phyloP scores from a whole-genome alignment of 2,797 vertebrate species.

The Hippocampus kuda region DNA sequence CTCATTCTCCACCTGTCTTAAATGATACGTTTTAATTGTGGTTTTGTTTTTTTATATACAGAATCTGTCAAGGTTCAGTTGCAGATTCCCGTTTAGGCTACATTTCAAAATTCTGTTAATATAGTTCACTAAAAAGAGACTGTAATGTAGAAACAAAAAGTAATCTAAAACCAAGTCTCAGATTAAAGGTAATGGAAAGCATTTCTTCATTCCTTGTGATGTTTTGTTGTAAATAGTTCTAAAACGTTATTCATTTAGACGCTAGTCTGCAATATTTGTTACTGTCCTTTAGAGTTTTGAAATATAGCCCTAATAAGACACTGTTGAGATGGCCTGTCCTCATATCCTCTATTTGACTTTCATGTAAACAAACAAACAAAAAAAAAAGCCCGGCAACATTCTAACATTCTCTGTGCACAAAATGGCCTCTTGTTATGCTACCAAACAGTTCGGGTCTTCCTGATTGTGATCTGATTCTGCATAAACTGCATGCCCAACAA shows the following conservation, averaged over 20 bases:
- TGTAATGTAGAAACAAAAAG: conserved; percentile 62
- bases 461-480: conserved; percentile 59
- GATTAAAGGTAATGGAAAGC: conserved; percentile 61
- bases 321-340: conserved; percentile 91
- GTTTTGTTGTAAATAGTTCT: conserved; percentile 85
- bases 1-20: conserved; percentile 62
- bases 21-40: conserved; percentile 65
- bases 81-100: conserved; percentile 99
- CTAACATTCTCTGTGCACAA: conserved; percentile 53
- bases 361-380: conserved; percentile 13
- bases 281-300: conserved; percentile 87
- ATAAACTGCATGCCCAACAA: conserved; percentile 71
- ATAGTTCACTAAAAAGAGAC: conserved; percentile 62
- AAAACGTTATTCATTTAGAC: conserved; percentile 76
- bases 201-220: conserved; percentile 66
- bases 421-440: conserved; percentile 52
- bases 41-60: conserved; percentile 54
- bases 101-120: conserved; percentile 99
- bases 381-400: conserved; percentile 8
- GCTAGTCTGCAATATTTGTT: conserved; percentile 72
- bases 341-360: conserved; percentile 72
- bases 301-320: conserved; percentile 93
- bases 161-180: conserved; percentile 59
- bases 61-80: conserved; percentile 84
- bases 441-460: conserved; percentile 53